These are phyloP conservation scores for Geotrypetes seraphini DNA, from an alignment of 2,797 vertebrate genomes.

Conservation along the genomic window DNA sequence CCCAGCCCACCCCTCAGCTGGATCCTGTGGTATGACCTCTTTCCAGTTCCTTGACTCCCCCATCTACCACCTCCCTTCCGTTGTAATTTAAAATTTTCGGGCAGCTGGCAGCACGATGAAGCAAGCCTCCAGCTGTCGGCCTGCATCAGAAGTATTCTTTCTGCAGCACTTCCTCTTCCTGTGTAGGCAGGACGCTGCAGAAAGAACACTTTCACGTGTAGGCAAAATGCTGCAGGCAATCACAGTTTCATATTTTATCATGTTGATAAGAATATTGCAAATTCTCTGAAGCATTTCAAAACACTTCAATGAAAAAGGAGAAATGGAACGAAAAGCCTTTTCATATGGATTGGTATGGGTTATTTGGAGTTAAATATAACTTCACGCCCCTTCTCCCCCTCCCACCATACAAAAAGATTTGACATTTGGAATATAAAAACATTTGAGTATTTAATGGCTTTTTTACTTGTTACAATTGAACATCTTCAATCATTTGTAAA, in stretches of 20 bases:
- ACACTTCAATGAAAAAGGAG: slow-evolving; percentile 81
- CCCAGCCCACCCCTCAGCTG: too few relatives aligned
- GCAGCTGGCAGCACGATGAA: too few relatives aligned
- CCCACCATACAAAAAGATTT: slow-evolving; percentile 70
- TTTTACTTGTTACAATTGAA: slow-evolving; percentile 53
- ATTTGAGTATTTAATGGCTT: slow-evolving; percentile 70
- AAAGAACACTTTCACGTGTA: too few relatives aligned
- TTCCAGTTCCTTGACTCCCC: too few relatives aligned
- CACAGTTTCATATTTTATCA: slow-evolving; percentile 89
- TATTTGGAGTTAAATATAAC: slow-evolving; percentile 77
- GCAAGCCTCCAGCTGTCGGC: too few relatives aligned
- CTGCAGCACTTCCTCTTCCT: too few relatives aligned
- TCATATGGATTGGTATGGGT: slow-evolving; percentile 67
- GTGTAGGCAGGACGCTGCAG: too few relatives aligned
- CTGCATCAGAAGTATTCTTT: too few relatives aligned
- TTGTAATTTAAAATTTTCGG: too few relatives aligned
- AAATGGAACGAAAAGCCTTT: slow-evolving; percentile 67
- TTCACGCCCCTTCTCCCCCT: too few relatives aligned
- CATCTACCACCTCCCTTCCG: too few relatives aligned
- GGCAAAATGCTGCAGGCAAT: slow-evolving; percentile 82
- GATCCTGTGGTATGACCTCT: too few relatives aligned
- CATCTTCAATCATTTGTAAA: slow-evolving; percentile 56
- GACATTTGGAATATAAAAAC: slow-evolving; percentile 70
- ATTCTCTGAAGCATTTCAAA: slow-evolving; percentile 87
- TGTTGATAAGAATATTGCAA: slow-evolving; percentile 83